Evolutionary conservation across 2,888 invertebrate species (phyloP).

Genomic region (Gerris lacustris): DNA sequence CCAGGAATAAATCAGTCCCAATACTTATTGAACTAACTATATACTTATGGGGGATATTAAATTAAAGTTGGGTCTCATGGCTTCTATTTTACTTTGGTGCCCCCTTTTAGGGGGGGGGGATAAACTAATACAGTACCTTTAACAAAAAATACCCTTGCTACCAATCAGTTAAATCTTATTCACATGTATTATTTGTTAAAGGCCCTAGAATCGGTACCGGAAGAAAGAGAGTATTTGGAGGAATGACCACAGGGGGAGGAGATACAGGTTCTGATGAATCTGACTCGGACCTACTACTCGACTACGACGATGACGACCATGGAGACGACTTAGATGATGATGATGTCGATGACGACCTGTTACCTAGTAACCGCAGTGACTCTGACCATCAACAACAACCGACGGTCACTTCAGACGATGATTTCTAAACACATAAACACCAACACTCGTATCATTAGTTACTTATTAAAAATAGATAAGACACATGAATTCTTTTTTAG

Average conservation of each 20-base stretch:
- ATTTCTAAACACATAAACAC: background rate
- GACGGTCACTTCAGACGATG: background rate
- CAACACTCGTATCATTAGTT: too few species aligned
- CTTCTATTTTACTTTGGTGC: too few species aligned
- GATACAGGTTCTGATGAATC: conserved; percentile 26
- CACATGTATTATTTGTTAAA: conserved; percentile 1
- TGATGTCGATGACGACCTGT: conserved; percentile 25
- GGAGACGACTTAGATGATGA: conserved; percentile 26
- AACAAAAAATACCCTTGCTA: too few species aligned
- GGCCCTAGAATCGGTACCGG: conserved; percentile 25
- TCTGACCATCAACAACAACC: background rate
- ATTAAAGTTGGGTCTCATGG: too few species aligned
- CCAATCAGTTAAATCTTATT: too few species aligned
- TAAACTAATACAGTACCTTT: too few species aligned
- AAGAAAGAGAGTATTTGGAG: conserved; percentile 29
- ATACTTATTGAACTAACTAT: too few species aligned
- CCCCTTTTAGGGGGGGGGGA: too few species aligned
- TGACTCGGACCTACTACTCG: conserved; percentile 31
- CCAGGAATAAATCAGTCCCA: too few species aligned
- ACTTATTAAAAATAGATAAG: too few species aligned
- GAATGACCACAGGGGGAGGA: conserved; percentile 29
- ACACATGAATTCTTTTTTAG: too few species aligned
- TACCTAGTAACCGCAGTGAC: background rate
- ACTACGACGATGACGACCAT: conserved; percentile 29
- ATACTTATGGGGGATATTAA: too few species aligned